These are phyloP conservation scores for Autographa gamma DNA, from an alignment of 2,888 invertebrate species.

Conservation along the genomic window DNA sequence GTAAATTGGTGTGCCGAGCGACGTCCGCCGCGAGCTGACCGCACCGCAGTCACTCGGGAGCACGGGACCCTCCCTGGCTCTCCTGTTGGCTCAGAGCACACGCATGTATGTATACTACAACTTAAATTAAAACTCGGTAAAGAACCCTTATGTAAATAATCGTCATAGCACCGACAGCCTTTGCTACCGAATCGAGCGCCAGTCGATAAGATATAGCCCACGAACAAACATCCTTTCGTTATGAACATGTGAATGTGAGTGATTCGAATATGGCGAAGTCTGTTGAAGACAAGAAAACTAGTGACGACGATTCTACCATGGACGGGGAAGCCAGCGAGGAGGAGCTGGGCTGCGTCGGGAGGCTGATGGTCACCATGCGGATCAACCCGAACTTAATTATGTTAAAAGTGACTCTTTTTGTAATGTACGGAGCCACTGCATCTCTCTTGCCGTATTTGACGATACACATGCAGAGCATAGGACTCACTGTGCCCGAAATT, in stretches of 20 bases:
- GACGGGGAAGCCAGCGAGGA: conserved; percentile 80
- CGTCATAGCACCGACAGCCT: conserved; percentile 70
- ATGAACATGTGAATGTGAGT: conserved; percentile 76
- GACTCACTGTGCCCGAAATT: conserved; percentile 95
- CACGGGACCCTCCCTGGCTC: conserved; percentile 78
- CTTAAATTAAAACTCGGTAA: conserved; percentile 48
- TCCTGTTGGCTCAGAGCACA: conserved; percentile 72
- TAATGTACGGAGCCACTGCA: conserved; percentile 95
- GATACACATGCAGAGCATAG: conserved; percentile 97
- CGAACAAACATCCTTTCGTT: conserved; percentile 73
- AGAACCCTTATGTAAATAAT: conserved; percentile 79
- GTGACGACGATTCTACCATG: conserved; percentile 83
- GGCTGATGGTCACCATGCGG: conserved; percentile 84
- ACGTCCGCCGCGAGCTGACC: conserved; percentile 80
- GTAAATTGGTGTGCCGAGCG: conserved; percentile 86
- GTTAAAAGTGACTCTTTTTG: conserved; percentile 94
- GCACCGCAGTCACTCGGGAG: conserved; percentile 82
- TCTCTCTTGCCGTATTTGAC: conserved; percentile 95
- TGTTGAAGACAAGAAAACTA: conserved; percentile 81
- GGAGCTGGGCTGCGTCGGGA: conserved; percentile 78
- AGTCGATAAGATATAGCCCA: conserved; percentile 85
- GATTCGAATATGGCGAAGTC: conserved; percentile 76
- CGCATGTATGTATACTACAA: conserved; percentile 50
- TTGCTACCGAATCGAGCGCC: conserved; percentile 74
- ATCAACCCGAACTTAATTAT: conserved; percentile 94